Base-by-base conservation (phyloP, 2,888 invertebrate species). In the Zhengitettix transpicula region DNA sequence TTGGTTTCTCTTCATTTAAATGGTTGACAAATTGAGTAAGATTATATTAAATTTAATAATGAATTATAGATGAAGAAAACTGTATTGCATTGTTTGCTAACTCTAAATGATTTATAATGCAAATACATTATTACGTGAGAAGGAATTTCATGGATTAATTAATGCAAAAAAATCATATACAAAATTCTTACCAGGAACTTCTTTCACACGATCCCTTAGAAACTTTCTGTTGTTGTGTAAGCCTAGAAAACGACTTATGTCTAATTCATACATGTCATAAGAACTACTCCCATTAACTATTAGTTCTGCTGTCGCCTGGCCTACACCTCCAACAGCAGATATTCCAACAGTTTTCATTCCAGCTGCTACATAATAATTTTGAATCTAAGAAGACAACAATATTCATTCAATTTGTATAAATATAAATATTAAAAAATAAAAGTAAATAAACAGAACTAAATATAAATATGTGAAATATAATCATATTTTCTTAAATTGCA, bases 291-390 rank as follows among this genome's bases (percentile, higher is more conserved):
- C 90, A 64, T 87, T 84, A 0, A 87, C 81, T 54, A 98, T 91
- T 70, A 90, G 82, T 71, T 96, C 91, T 0, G 89, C 89, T 0
- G 94, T 85, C 1, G 90, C 84, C 68, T 87, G 82, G 0, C 96
- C 97, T n/a, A 96, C 87, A 8, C 97, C 98, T 0, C 95, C 96
- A 0, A 95, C 93, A 10, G 93, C 89, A 1, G 91, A 89, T 55
- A 96, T 87, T n/a, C 97, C 97, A 42, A 92, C 87, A 0, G 95
- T 93, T 77, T 94, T 94, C 87, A 96, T 92, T 3, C 97, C 98
- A 51, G 95, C 92, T 0, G 96, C 94, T 52, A 98, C 85, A 71
- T 84, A 86, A 71, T 95, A 95, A 69, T 92, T 92, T 66, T 81
- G 79, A 67, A 94, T 84, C 87, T 89, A 70, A 51, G 65, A 40